Percentiles rank a stretch among this genome's conserved stretches.
These are phyloP conservation scores for Neocloeon triangulifer DNA, from an alignment of 1,140 invertebrate genomes.

Conservation along the genomic window DNA sequence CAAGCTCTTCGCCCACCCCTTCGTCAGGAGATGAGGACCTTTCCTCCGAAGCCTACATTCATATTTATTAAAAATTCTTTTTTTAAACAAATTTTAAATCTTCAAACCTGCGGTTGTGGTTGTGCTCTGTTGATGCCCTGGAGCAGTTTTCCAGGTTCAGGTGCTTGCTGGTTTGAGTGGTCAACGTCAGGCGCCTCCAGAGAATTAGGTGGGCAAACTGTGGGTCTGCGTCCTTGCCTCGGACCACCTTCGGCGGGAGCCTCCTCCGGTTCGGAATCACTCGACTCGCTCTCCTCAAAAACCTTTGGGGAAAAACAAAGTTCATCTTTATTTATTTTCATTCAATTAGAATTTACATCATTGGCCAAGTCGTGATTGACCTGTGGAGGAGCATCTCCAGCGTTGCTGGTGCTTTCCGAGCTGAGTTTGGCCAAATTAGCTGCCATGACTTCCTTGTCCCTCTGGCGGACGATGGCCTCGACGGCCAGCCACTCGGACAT, in stretches of 20 bases:
- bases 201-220: too few species aligned
- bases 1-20: conserved; percentile 9
- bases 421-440: conserved; percentile 32
- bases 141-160: too few species aligned
- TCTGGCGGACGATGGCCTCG: conserved; percentile 70
- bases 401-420: conserved; percentile 23
- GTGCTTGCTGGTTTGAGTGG: too few species aligned
- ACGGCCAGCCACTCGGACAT: conserved; percentile 90
- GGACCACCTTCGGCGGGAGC: too few species aligned
- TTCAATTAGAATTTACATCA: conserved; percentile 24
- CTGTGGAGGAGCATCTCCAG: conserved; percentile 12
- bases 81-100: too few species aligned
- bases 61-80: too few species aligned
- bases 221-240: too few species aligned
- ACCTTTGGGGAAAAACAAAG: conserved; percentile 13
- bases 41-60: too few species aligned
- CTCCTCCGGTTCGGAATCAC: too few species aligned
- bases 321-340: conserved; percentile 4
- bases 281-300: conserved; percentile 18
- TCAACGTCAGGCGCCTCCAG: too few species aligned
- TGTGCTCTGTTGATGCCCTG: too few species aligned
- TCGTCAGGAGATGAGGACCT: conserved; percentile 10
- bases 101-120: too few species aligned
- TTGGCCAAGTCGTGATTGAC: conserved; percentile 23
- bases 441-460: conserved; percentile 47